Percentiles rank a stretch among this genome's conserved stretches.
Conservation (phyloP, 2,797 vertebrate species). For the Pseudocheirus occidentalis region DNA sequence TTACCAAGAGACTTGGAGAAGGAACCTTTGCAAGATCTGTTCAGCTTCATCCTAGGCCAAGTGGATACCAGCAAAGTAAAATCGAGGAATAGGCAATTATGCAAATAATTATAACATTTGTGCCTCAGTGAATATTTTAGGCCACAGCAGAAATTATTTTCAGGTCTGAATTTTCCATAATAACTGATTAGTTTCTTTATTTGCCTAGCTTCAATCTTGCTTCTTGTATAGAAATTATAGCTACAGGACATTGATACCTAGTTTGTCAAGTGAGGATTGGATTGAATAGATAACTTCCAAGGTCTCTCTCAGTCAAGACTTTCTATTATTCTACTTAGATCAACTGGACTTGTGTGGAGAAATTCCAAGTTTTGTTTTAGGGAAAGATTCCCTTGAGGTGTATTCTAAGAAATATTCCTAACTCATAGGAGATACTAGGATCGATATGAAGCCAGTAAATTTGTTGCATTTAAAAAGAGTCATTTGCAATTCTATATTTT, state of each 20-base stretch:
- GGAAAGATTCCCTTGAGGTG: background rate
- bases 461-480: background rate
- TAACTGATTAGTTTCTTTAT: slow-evolving; percentile 4
- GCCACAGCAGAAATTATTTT: background rate
- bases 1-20: slow-evolving; percentile 72
- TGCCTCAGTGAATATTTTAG: background rate
- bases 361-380: background rate
- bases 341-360: background rate
- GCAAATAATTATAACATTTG: background rate
- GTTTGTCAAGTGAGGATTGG: background rate
- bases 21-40: background rate
- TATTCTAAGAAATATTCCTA: background rate
- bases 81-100: background rate
- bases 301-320: background rate
- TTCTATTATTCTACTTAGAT: background rate
- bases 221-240: background rate
- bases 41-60: slow-evolving; percentile 59
- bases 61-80: slow-evolving; percentile 19
- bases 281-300: background rate
- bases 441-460: background rate
- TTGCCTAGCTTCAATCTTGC: slow-evolving; percentile 1
- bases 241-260: background rate
- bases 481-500: slow-evolving; percentile 5
- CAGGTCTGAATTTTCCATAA: background rate
- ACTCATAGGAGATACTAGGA: background rate